A percentile compares a stretch with the other conserved stretches of the same genome.
Conservation (phyloP, 2,888 invertebrate species). For the Sepioteuthis lessoniana region DNA sequence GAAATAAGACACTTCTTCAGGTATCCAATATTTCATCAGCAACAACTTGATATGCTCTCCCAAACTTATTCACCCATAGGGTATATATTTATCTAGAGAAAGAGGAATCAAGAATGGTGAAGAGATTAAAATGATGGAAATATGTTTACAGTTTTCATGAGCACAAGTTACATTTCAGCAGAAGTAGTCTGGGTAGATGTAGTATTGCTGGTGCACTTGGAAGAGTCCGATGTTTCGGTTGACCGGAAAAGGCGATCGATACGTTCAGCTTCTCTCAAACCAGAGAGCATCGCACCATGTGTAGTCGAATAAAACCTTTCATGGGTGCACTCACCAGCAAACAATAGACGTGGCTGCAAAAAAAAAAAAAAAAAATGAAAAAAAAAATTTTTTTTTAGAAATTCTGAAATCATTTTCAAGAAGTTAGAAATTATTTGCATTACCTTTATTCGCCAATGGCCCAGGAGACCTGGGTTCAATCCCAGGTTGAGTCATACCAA, state of each 20-base stretch:
- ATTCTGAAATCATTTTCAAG: not conserved
- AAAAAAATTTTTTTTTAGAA: not conserved
- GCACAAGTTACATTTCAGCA: not conserved
- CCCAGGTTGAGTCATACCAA: too few species aligned
- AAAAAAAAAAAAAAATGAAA: not conserved
- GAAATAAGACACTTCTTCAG: not conserved
- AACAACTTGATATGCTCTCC: too few species aligned
- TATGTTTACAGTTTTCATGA: not conserved
- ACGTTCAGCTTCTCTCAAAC: slow-evolving; percentile 76
- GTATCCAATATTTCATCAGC: too few species aligned
- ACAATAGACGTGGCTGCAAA: slow-evolving; percentile 85
- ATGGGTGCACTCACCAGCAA: slow-evolving; percentile 97
- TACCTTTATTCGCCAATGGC: not conserved
- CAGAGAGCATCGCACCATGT: slow-evolving; percentile 93
- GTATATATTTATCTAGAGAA: not conserved
- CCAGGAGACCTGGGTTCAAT: too few species aligned
- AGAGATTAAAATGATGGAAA: slow-evolving; percentile 4
- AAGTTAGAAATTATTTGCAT: slow-evolving; percentile 41
- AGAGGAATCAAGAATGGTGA: not conserved
- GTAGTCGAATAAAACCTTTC: slow-evolving; percentile 95
- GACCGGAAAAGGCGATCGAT: slow-evolving; percentile 62
- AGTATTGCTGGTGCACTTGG: not conserved
- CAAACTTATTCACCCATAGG: too few species aligned
- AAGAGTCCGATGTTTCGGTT: not conserved
- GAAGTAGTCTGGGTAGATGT: not conserved